A percentile compares a stretch with the other conserved stretches of the same genome.
Evolutionary conservation across 1,140 invertebrate species (phyloP).

Genomic region (Pseudomyrmex concolor): DNA sequence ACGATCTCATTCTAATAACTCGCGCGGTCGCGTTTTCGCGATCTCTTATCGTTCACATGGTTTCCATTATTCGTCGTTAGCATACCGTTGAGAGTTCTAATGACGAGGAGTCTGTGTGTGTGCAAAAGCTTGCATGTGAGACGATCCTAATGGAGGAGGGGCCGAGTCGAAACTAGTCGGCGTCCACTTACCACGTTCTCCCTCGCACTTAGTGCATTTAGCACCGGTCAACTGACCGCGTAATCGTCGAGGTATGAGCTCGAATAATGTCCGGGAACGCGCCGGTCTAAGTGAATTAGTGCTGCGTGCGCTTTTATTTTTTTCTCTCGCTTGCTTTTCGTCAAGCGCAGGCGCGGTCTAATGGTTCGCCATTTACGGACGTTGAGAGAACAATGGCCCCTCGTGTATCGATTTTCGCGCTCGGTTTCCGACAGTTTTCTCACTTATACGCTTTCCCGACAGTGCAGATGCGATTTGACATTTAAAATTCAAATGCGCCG

Average conservation of each 20-base stretch:
- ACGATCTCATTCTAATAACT: not conserved
- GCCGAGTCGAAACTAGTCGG: slow-evolving; percentile 43
- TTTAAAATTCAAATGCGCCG: slow-evolving; percentile 55
- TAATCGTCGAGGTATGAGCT: slow-evolving; percentile 71
- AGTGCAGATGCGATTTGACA: slow-evolving; percentile 25
- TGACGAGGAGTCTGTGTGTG: slow-evolving; percentile 46
- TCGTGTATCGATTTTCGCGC: slow-evolving; percentile 65
- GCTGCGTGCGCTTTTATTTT: slow-evolving; percentile 59
- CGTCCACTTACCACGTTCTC: slow-evolving; percentile 64
- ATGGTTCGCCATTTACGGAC: slow-evolving; percentile 49
- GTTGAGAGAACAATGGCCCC: slow-evolving; percentile 54
- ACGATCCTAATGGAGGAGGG: slow-evolving; percentile 64
- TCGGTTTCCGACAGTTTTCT: slow-evolving; percentile 30
- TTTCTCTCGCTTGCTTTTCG: slow-evolving; percentile 51
- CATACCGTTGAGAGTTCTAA: slow-evolving; percentile 52
- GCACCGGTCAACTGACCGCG: slow-evolving; percentile 71
- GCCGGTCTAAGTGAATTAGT: slow-evolving; percentile 74
- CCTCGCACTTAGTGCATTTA: slow-evolving; percentile 74
- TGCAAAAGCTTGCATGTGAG: slow-evolving; percentile 59
- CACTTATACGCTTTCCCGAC: not conserved
- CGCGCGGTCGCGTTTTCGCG: not conserved
- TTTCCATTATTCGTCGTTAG: slow-evolving; percentile 67
- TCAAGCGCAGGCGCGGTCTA: slow-evolving; percentile 72
- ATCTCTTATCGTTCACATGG: slow-evolving; percentile 21
- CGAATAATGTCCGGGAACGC: slow-evolving; percentile 68